Conservation (phyloP, 37 sponge, comb jelly and placozoan species). For the Spongia lamella region DNA sequence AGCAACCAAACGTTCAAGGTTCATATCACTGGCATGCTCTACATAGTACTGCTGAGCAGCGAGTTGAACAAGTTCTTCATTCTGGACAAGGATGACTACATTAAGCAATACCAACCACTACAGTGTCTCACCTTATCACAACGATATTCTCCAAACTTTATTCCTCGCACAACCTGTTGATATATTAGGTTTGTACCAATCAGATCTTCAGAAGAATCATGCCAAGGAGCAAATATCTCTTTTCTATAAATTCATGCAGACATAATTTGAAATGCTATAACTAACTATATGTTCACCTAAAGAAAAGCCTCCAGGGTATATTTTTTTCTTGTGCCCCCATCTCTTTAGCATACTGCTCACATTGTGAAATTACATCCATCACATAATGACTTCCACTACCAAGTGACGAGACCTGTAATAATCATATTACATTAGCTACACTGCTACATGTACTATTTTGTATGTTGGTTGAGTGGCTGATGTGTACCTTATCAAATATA, state of each 20-base stretch:
- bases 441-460: too few relatives aligned
- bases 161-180: conserved; percentile 90
- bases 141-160: conserved; percentile 93
- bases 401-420: conserved; percentile 77
- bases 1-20: conserved; percentile 41
- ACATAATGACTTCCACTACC: conserved; percentile 95
- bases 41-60: conserved; percentile 92
- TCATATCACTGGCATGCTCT: conserved; percentile 70
- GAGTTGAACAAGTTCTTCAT: conserved; percentile 85
- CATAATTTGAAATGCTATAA: too few relatives aligned
- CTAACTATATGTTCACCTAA: conserved; percentile 22
- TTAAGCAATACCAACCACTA: too few relatives aligned
- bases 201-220: conserved; percentile 81
- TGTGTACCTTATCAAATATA: conserved; percentile 86
- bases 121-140: conserved; percentile 76
- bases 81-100: too few relatives aligned
- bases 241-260: conserved; percentile 40
- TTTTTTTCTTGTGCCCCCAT: conserved; percentile 82
- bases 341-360: conserved; percentile 97
- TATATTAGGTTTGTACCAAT: conserved; percentile 93
- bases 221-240: conserved; percentile 96
- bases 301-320: conserved; percentile 95
- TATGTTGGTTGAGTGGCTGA: too few relatives aligned
- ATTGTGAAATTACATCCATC: conserved; percentile 97
- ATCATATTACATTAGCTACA: too few relatives aligned